Evolutionary conservation across 2,797 vertebrate species (phyloP).

Genomic region (Falco novaeseelandiae): DNA sequence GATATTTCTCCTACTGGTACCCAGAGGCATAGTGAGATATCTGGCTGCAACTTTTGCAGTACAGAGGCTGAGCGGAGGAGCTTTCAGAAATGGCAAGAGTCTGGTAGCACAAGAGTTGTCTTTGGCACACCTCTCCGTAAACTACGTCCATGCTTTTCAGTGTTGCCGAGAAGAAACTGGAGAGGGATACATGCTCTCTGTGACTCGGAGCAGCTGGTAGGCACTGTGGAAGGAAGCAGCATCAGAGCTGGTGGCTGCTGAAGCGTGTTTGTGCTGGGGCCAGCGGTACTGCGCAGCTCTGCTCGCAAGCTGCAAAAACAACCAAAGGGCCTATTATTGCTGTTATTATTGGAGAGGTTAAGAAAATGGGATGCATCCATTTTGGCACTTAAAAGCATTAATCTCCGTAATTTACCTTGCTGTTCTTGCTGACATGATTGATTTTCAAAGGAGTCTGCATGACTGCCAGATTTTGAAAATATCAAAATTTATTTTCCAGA

Average conservation of each 20-base stretch:
- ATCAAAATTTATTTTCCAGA: neutral
- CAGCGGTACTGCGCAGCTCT: fast-evolving
- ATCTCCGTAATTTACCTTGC: neutral
- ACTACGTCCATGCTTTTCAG: neutral
- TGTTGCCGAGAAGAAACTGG: neutral
- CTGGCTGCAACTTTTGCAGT: neutral
- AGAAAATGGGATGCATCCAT: neutral
- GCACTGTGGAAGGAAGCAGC: fast-evolving
- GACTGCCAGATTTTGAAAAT: constrained; percentile 45
- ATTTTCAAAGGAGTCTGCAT: neutral
- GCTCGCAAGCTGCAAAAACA: neutral
- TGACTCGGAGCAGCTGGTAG: neutral
- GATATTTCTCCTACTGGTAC: neutral
- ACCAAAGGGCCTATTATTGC: neutral
- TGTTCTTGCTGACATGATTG: neutral
- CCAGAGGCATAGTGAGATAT: fast-evolving
- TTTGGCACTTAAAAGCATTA: neutral
- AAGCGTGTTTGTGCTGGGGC: neutral
- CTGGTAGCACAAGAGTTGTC: neutral
- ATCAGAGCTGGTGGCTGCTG: neutral
- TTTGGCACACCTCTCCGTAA: neutral
- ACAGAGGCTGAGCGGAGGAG: neutral
- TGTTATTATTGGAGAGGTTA: neutral
- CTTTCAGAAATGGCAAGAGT: neutral
- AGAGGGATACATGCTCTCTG: neutral